Evolutionary conservation across 2,797 vertebrate species (phyloP), one percentile per base, ranked within the genome.

Genomic region (Lepilemur ruficaudatus): DNA sequence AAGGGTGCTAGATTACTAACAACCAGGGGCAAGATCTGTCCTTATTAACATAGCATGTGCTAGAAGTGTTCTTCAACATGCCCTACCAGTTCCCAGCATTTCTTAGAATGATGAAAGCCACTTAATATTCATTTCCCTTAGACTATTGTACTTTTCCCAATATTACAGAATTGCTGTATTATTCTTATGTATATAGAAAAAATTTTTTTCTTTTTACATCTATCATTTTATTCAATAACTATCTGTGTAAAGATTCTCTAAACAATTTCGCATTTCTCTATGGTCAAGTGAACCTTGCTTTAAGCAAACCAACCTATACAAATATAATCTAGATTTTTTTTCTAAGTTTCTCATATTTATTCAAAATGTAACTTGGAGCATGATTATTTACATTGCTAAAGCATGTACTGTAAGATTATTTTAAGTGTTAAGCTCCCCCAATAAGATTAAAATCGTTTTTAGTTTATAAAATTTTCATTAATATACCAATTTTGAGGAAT

Each of bases 1-100:
- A 89, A 91, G 86, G 59, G 59, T 91, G 79, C 59, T 94, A 72
- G 32, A 32, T 95, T 96, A 94, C 94, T 96, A 95, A 82, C 76
- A 92, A 75, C 22, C 28, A 80, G 69, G 83, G 55, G 38, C 32
- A 55, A 41, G 14, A 80, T 69, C 67, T 85, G 38, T 79, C 50
- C 43, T 89, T 96, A 59, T 93, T 87, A 93, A 55, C 38, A 55
- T 61, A 57, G 9, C 50, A 12, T 80, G 35, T 86, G 25, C 50
- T 41, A 63, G 6, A 82, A 92, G 43, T 87, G 14, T 92, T 94
- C 69, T 85, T 63, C 59, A 88, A 2, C 6, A 7, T 15, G 10
- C 30, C 83, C 69, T 67, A 12, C 30, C 18, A 18, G 4, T 65
- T 63, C 59, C 50, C 48, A 86, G 0, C 12, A 13, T 79, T 83